These are phyloP conservation scores for Cyrtonyx montezumae DNA, from an alignment of 2,113 vertebrate genomes.

Conservation along the genomic window DNA sequence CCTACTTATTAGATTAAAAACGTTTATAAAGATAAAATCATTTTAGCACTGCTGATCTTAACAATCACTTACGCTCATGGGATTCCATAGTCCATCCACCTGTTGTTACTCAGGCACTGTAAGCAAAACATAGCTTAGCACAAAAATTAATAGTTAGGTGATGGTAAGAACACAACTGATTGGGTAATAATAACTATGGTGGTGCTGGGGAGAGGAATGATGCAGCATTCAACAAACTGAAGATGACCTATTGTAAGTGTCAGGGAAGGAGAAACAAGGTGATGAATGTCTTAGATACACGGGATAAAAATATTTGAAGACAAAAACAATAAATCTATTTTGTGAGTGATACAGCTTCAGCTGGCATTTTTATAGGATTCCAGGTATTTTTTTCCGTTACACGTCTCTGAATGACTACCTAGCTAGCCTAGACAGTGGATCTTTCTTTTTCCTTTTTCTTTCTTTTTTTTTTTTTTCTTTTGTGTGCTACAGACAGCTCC, in stretches of 20 bases:
- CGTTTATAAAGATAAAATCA: background rate
- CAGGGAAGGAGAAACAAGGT: background rate
- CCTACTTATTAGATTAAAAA: conserved; percentile 1
- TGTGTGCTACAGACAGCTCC: background rate
- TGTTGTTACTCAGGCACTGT: conserved; percentile 32
- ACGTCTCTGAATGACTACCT: background rate
- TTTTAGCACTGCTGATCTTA: conserved; percentile 3
- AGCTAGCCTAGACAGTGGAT: background rate
- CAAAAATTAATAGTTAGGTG: background rate
- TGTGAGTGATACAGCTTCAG: background rate
- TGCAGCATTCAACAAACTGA: conserved; percentile 1
- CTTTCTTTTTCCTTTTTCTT: background rate
- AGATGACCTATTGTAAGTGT: background rate
- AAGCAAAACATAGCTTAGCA: background rate
- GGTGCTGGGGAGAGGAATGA: background rate
- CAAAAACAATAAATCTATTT: background rate
- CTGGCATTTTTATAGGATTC: background rate
- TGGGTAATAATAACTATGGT: background rate
- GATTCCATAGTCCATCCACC: background rate
- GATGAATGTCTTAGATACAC: background rate
- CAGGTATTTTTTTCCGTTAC: background rate
- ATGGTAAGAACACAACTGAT: background rate
- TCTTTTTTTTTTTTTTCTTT: background rate
- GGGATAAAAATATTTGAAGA: background rate
- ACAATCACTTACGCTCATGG: conserved; percentile 18